Evolutionary conservation across 2,888 invertebrate genomes (phyloP).

Genomic region (Podotricha telesiphe): DNA sequence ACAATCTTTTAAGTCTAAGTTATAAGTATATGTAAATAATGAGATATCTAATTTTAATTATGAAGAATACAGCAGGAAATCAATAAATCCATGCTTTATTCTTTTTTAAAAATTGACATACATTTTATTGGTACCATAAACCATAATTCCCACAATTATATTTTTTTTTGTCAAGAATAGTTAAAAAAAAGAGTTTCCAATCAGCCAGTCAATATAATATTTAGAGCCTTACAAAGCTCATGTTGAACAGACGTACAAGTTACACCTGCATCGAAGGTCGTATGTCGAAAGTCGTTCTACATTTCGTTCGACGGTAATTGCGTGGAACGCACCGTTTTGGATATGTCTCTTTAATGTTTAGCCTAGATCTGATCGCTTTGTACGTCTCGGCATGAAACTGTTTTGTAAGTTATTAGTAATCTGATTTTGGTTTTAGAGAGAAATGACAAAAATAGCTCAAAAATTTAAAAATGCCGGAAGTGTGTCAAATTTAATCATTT

Average conservation of each 20-base stretch:
- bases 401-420: not conserved
- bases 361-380: conserved; percentile 24
- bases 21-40: too few species aligned
- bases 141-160: not conserved
- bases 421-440: not conserved
- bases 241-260: conserved; percentile 23
- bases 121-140: not conserved
- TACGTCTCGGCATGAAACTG: not conserved
- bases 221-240: conserved; percentile 1
- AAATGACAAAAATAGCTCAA: too few species aligned
- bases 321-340: conserved; percentile 47
- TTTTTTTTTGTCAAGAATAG: not conserved
- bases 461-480: too few species aligned
- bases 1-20: too few species aligned
- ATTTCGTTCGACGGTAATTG: conserved; percentile 44
- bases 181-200: not conserved
- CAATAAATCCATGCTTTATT: too few species aligned
- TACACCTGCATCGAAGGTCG: conserved; percentile 48
- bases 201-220: not conserved
- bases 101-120: not conserved
- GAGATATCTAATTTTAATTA: too few species aligned
- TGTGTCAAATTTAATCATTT: too few species aligned
- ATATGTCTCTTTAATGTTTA: conserved; percentile 43
- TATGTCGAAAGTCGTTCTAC: conserved; percentile 47
- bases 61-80: too few species aligned